These are phyloP conservation scores for Sisor rabdophorus DNA, from an alignment of 2,113 vertebrate genomes.

Conservation along the genomic window DNA sequence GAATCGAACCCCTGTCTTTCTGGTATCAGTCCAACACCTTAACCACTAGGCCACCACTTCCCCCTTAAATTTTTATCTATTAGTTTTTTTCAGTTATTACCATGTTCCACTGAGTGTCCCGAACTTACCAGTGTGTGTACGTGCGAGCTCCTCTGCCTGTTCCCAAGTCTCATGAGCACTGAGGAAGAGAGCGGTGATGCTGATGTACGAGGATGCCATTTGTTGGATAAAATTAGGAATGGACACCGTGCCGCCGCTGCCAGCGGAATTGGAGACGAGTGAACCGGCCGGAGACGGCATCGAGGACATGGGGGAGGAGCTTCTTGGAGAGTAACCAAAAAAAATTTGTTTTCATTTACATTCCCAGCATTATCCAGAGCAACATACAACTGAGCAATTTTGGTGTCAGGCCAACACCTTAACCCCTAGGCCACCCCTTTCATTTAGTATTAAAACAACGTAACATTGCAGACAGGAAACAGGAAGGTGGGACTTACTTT, in stretches of 20 bases:
- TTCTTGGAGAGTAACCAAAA: conserved; percentile 59
- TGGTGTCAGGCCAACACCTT: too few relatives aligned
- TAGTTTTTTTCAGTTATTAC: neutral
- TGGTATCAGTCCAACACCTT: too few relatives aligned
- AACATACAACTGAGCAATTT: too few relatives aligned
- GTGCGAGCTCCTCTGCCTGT: conserved; percentile 76
- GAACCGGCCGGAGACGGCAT: conserved; percentile 76
- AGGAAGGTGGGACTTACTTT: conserved; percentile 69
- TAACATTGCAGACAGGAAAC: neutral
- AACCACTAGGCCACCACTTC: too few relatives aligned
- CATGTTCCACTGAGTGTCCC: conserved; percentile 31
- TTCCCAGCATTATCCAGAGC: too few relatives aligned
- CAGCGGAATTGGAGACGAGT: conserved; percentile 59
- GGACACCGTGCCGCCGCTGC: conserved; percentile 56
- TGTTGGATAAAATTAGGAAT: conserved; percentile 77
- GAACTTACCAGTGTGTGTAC: conserved; percentile 77
- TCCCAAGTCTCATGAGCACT: conserved; percentile 87
- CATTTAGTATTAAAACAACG: too few relatives aligned
- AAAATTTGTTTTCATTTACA: too few relatives aligned
- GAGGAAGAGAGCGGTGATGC: conserved; percentile 83
- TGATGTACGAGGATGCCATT: conserved; percentile 81
- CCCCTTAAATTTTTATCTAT: too few relatives aligned
- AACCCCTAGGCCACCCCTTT: too few relatives aligned
- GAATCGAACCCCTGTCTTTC: too few relatives aligned
- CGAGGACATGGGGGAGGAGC: conserved; percentile 73